Evolutionary conservation across 2,113 vertebrate species (phyloP).

Genomic region (Periophthalmodon schlosseri): DNA sequence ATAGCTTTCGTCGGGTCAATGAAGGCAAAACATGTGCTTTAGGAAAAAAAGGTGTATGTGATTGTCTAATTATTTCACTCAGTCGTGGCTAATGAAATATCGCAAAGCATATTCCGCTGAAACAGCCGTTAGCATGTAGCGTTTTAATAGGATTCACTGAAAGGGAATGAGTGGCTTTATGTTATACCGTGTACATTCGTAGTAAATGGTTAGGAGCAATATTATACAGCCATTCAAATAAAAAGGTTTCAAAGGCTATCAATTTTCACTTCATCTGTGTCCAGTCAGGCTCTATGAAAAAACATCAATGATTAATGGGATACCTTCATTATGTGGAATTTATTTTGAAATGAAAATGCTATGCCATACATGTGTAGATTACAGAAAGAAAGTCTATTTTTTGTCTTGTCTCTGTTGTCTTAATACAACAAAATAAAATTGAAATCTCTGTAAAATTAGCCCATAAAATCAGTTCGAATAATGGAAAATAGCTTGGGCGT

Average conservation of each 20-base stretch:
- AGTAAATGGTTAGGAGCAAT: not conserved
- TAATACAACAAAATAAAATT: too few species aligned
- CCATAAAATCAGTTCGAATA: not conserved
- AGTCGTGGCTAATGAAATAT: not conserved
- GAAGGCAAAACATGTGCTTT: not conserved
- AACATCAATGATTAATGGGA: not conserved
- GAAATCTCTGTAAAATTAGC: too few species aligned
- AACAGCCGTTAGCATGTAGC: not conserved
- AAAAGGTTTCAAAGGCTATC: not conserved
- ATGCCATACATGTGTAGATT: too few species aligned
- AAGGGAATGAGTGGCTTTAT: not conserved
- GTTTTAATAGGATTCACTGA: not conserved
- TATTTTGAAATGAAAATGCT: too few species aligned
- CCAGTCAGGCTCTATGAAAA: too few species aligned
- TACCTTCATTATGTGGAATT: not conserved
- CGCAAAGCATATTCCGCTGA: not conserved
- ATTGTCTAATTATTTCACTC: constrained; percentile 14
- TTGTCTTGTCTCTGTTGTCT: too few species aligned
- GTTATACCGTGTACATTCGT: not conserved
- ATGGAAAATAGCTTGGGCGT: not conserved
- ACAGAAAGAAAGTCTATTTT: too few species aligned
- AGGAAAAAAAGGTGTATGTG: not conserved
- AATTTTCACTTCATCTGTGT: not conserved
- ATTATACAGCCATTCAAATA: not conserved
- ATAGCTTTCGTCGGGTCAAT: constrained; percentile 7